Evolutionary conservation across 2,797 vertebrate genomes (phyloP).

Genomic region (Phaenicophaeus curvirostris): DNA sequence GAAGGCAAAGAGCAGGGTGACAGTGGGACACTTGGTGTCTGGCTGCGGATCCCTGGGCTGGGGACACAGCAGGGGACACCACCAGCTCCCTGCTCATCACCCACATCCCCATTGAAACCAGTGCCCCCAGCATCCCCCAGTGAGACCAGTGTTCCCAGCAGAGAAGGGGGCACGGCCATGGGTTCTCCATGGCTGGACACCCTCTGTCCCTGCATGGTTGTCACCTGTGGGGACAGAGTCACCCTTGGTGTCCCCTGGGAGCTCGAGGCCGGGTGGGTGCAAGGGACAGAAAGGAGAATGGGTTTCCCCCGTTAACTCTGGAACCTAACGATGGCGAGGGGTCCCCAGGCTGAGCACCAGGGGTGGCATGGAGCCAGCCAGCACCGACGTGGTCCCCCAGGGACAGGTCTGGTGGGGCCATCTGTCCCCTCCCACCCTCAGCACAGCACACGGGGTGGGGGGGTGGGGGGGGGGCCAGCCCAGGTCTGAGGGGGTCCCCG

Average conservation of each 20-base stretch:
- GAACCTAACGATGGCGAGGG: neutral
- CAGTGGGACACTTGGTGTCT: neutral
- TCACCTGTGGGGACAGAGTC: neutral
- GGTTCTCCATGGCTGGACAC: neutral
- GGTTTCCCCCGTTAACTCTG: neutral
- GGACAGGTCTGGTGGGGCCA: neutral
- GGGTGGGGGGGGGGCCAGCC: neutral
- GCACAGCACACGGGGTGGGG: neutral
- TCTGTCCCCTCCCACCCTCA: neutral
- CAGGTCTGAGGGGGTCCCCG: neutral
- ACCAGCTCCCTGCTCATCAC: neutral
- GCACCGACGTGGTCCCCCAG: too few relatives aligned
- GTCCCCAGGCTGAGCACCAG: neutral
- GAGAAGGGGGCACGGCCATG: neutral
- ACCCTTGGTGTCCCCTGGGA: fast-evolving
- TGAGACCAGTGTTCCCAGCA: too few relatives aligned
- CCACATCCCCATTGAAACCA: too few relatives aligned
- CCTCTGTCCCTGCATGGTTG: neutral
- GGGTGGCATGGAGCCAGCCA: neutral
- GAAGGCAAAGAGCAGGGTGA: neutral
- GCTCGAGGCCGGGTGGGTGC: too few relatives aligned
- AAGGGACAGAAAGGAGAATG: neutral
- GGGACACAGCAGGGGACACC: neutral
- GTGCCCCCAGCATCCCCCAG: too few relatives aligned
- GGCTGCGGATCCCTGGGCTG: neutral